phyloP scores from a whole-genome alignment of 2,113 vertebrate genomes.

The Lasiurus cinereus region DNA sequence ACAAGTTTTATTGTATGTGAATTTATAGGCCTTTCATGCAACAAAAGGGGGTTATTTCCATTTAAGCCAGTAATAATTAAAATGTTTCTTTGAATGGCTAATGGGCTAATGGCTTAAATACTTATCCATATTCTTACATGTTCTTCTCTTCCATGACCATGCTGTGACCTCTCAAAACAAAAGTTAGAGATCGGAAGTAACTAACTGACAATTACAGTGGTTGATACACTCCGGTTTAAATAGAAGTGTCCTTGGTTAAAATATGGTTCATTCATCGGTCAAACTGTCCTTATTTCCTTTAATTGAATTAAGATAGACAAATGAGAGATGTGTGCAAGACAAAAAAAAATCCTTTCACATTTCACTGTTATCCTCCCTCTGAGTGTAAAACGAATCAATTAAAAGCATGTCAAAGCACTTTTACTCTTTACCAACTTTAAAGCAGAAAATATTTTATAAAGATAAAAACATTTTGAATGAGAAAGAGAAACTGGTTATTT shows the following conservation, averaged over 20 bases:
- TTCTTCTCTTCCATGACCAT: slow-evolving; percentile 87
- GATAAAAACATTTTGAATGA: slow-evolving; percentile 82
- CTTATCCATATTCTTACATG: slow-evolving; percentile 82
- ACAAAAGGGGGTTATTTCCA: slow-evolving; percentile 36
- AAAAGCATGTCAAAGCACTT: slow-evolving; percentile 86
- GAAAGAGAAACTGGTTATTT: slow-evolving; percentile 80
- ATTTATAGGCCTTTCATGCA: neutral
- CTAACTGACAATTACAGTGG: slow-evolving; percentile 91
- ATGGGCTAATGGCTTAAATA: slow-evolving; percentile 71
- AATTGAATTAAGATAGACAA: slow-evolving; percentile 99
- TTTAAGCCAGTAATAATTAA: slow-evolving; percentile 67
- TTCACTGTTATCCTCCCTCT: slow-evolving; percentile 86
- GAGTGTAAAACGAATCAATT: slow-evolving; percentile 92
- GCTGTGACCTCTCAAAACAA: slow-evolving; percentile 88
- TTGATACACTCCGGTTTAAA: slow-evolving; percentile 91
- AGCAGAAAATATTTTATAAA: slow-evolving; percentile 81
- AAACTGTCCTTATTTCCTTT: slow-evolving; percentile 96
- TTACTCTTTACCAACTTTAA: slow-evolving; percentile 80
- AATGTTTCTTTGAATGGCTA: slow-evolving; percentile 68
- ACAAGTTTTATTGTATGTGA: slow-evolving; percentile 40
- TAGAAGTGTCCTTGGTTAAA: slow-evolving; percentile 94
- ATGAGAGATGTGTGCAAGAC: slow-evolving; percentile 94
- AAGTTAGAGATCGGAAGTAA: slow-evolving; percentile 90
- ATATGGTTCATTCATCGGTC: slow-evolving; percentile 97
- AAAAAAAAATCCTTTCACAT: slow-evolving; percentile 86